Evolutionary conservation across 2,797 vertebrate species (phyloP).

Genomic region (Micromesistius poutassou): DNA sequence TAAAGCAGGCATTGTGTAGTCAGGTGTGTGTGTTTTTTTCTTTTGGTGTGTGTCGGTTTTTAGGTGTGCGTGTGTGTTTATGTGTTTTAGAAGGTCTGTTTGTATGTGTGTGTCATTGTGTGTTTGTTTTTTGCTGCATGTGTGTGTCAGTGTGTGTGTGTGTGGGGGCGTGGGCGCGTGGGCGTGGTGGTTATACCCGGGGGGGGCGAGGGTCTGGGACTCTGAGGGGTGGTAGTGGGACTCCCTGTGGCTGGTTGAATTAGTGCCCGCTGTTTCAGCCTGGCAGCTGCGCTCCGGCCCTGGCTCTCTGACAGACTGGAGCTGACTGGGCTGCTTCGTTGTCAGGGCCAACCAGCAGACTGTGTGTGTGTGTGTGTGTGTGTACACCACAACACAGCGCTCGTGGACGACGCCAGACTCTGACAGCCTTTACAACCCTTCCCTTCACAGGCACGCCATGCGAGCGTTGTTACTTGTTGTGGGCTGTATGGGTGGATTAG

Average conservation of each 20-base stretch:
- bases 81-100: conserved; percentile 32
- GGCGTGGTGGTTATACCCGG: conserved; percentile 12
- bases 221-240: conserved; percentile 46
- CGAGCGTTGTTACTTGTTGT: conserved; percentile 39
- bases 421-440: conserved; percentile 43
- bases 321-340: conserved; percentile 51
- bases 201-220: not conserved
- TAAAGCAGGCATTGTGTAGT: conserved; percentile 61
- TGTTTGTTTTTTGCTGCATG: not conserved
- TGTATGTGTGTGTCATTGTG: conserved; percentile 30
- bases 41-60: conserved; percentile 39
- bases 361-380: conserved; percentile 42
- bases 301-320: conserved; percentile 71
- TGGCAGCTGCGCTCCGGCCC: conserved; percentile 74
- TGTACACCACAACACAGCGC: conserved; percentile 41
- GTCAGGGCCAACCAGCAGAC: conserved; percentile 65
- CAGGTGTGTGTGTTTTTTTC: conserved; percentile 27
- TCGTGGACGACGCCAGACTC: conserved; percentile 47
- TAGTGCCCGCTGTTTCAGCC: conserved; percentile 74
- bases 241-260: conserved; percentile 76
- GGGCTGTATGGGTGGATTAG: conserved; percentile 61
- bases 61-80: conserved; percentile 36
- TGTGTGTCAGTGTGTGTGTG: conserved; percentile 42
- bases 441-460: conserved; percentile 30
- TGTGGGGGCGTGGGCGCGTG: conserved; percentile 38